These are phyloP conservation scores for Porites evermanni DNA, from an alignment of 92 coral and sea anemone species.

Conservation along the genomic window DNA sequence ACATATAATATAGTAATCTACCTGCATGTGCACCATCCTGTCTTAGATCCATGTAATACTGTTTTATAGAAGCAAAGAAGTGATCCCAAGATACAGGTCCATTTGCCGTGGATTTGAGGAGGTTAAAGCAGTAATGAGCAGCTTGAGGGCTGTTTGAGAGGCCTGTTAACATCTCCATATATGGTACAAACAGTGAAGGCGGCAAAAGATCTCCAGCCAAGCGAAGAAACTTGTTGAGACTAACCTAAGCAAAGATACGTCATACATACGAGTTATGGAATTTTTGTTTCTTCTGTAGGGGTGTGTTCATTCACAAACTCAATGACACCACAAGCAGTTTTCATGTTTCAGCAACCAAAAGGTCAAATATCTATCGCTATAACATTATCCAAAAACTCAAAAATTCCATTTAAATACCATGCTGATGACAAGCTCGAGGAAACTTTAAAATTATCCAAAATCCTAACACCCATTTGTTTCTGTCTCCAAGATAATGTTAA, in stretches of 20 bases:
- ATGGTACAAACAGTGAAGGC: conserved; percentile 89
- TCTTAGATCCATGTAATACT: conserved; percentile 90
- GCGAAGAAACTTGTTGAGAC: conserved; percentile 90
- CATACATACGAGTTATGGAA: neutral
- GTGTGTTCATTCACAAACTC: neutral
- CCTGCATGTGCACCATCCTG: conserved; percentile 85
- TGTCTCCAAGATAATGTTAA: too few relatives aligned
- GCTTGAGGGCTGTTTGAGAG: conserved; percentile 86
- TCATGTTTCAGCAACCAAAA: too few relatives aligned
- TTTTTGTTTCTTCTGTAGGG: neutral
- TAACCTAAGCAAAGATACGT: conserved; percentile 50
- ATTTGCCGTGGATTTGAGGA: conserved; percentile 89
- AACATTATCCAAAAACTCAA: too few relatives aligned
- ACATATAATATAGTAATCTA: neutral
- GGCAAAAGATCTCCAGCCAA: conserved; percentile 97
- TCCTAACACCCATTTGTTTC: too few relatives aligned
- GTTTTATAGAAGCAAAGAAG: conserved; percentile 94
- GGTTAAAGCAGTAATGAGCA: conserved; percentile 95
- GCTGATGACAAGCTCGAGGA: too few relatives aligned
- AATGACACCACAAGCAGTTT: too few relatives aligned
- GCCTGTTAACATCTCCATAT: conserved; percentile 92
- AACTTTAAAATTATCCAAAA: too few relatives aligned
- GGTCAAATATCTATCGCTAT: too few relatives aligned
- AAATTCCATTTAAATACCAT: too few relatives aligned
- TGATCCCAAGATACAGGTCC: conserved; percentile 93